phyloP scores from a whole-genome alignment of 2,113 vertebrate genomes.

The Telmatochromis sp. region DNA sequence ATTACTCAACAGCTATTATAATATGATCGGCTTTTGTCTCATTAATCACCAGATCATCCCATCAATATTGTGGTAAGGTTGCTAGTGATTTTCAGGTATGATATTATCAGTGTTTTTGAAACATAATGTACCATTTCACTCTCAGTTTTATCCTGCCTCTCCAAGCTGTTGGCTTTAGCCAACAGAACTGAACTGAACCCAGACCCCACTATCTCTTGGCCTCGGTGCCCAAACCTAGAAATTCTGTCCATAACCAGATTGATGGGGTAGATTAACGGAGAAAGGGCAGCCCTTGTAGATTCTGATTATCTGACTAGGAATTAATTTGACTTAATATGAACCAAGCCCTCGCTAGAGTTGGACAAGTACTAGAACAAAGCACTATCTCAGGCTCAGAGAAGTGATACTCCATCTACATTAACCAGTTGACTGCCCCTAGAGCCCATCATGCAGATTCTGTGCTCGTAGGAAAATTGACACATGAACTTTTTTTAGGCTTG shows the following conservation, averaged over 20 bases:
- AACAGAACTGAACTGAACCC: background rate
- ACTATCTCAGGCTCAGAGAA: background rate
- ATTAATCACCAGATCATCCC: background rate
- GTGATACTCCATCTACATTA: background rate
- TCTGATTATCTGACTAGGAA: background rate
- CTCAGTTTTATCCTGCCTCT: background rate
- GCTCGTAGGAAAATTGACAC: background rate
- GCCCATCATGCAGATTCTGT: background rate
- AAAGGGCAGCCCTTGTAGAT: background rate
- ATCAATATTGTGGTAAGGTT: background rate
- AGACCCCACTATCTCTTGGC: background rate
- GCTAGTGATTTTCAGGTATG: background rate
- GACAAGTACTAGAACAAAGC: background rate
- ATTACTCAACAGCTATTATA: background rate
- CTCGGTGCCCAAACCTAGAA: background rate
- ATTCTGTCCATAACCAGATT: background rate
- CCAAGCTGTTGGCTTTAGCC: background rate
- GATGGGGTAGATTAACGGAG: background rate
- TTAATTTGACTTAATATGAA: background rate
- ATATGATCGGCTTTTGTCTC: background rate
- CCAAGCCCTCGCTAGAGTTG: background rate
- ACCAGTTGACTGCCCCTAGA: background rate
- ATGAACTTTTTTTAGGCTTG: background rate
- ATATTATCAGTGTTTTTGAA: background rate
- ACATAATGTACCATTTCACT: background rate